phyloP scores from a whole-genome alignment of 1,140 invertebrate species.

The Drosophila nigrodunni region DNA sequence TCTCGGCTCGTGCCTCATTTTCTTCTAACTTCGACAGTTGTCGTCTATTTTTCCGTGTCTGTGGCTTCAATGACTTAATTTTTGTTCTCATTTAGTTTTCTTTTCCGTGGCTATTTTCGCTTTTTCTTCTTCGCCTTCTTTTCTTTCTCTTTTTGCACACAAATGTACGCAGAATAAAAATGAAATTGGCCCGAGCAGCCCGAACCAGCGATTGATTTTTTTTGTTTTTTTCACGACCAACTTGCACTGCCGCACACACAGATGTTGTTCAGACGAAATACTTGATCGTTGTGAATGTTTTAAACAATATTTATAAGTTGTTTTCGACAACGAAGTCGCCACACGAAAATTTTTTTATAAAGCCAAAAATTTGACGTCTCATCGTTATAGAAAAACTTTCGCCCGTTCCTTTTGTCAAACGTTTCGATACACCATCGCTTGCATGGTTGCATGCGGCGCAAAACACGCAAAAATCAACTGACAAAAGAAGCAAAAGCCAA shows the following conservation, averaged over 20 bases:
- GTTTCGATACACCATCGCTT: conserved; percentile 62
- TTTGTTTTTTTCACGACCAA: conserved; percentile 57
- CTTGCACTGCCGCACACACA: conserved; percentile 65
- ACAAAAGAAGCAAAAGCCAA: conserved; percentile 36
- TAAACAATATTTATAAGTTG: conserved; percentile 54
- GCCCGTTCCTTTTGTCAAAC: conserved; percentile 65
- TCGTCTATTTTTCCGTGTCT: conserved; percentile 59
- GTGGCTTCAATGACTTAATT: conserved; percentile 69
- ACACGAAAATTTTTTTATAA: conserved; percentile 70
- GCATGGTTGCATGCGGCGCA: conserved; percentile 46
- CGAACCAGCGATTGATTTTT: conserved; percentile 68
- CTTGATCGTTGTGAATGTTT: conserved; percentile 53
- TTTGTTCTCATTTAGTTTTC: conserved; percentile 71
- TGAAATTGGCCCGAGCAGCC: conserved; percentile 46
- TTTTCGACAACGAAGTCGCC: conserved; percentile 80
- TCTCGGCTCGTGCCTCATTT: conserved; percentile 75
- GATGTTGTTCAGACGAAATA: conserved; percentile 40
- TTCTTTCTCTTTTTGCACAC: conserved; percentile 58
- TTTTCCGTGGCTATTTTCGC: conserved; percentile 68
- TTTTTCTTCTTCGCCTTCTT: conserved; percentile 50
- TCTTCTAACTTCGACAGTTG: conserved; percentile 54
- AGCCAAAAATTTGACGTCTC: conserved; percentile 76
- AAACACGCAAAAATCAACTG: conserved; percentile 40
- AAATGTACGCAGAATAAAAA: conserved; percentile 63
- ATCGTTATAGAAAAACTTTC: conserved; percentile 80